Evolutionary conservation across 2,113 vertebrate genomes (phyloP).

Genomic region (Laticauda laticaudata): DNA sequence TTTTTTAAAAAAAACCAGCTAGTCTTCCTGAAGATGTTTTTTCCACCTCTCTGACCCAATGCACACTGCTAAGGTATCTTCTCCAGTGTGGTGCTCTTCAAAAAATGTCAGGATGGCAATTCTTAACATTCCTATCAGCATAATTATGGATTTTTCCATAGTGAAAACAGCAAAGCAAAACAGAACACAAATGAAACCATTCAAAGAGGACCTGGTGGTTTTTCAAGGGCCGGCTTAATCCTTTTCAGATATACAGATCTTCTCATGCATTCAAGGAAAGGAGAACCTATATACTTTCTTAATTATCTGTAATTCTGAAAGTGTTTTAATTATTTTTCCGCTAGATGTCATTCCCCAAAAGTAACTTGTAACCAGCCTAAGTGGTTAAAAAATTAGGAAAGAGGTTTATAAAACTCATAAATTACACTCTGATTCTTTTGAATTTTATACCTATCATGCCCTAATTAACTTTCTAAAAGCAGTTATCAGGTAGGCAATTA

Average conservation of each 20-base stretch:
- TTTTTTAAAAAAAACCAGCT: background rate
- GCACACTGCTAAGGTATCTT: background rate
- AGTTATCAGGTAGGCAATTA: background rate
- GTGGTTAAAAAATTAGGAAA: background rate
- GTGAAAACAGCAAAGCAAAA: background rate
- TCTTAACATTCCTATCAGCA: background rate
- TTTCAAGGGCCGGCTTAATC: background rate
- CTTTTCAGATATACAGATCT: background rate
- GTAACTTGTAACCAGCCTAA: background rate
- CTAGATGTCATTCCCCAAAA: background rate
- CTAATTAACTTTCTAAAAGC: background rate
- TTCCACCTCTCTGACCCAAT: background rate
- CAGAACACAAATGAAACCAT: background rate
- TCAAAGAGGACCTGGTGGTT: background rate
- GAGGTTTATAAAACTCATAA: background rate
- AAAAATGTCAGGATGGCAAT: background rate
- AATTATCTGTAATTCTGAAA: background rate
- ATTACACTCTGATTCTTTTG: no score
- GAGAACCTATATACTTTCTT: background rate
- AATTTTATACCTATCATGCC: background rate
- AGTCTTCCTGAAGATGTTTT: background rate
- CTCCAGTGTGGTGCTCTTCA: background rate
- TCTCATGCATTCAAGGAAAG: background rate
- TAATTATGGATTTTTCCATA: background rate
- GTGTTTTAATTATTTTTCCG: background rate